Percentiles rank a stretch among this genome's conserved stretches.
Evolutionary conservation across 2,797 vertebrate species (phyloP).

Genomic region (Phyllotis vaccarum): DNA sequence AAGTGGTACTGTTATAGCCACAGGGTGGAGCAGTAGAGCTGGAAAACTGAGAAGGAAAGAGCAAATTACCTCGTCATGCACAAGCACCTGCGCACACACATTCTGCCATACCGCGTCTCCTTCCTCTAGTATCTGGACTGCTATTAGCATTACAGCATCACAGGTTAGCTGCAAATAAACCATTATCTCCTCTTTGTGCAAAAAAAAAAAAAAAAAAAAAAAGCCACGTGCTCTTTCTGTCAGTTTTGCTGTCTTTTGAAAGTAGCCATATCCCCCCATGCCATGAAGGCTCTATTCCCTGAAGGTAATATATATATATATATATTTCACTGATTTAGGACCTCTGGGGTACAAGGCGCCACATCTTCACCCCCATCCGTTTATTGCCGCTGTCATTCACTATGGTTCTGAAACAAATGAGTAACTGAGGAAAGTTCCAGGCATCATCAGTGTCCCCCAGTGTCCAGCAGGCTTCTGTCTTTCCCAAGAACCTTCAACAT

Average conservation of each 20-base stretch:
- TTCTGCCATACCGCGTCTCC: not conserved
- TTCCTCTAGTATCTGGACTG: not conserved
- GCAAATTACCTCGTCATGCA: not conserved
- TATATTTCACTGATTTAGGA: no score
- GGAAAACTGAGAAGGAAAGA: not conserved
- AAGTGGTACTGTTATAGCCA: not conserved
- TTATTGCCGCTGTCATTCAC: not conserved
- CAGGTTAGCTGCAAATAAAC: not conserved
- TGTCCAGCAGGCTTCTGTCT: accelerated
- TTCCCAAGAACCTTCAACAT: not conserved
- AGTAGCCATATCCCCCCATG: not conserved
- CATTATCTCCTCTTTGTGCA: not conserved
- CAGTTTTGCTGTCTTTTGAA: not conserved
- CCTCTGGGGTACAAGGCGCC: not conserved
- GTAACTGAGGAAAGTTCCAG: not conserved
- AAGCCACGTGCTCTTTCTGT: not conserved
- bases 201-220: not conserved
- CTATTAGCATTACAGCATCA: not conserved
- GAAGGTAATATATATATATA: not conserved
- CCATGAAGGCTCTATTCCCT: no score
- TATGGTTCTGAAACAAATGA: not conserved
- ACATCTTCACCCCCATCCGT: accelerated
- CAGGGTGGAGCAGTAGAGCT: not conserved
- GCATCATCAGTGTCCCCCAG: not conserved
- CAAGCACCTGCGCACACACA: not conserved